phyloP scores from a whole-genome alignment of 2,888 invertebrate species.

The Pseudolycoriella hygida region DNA sequence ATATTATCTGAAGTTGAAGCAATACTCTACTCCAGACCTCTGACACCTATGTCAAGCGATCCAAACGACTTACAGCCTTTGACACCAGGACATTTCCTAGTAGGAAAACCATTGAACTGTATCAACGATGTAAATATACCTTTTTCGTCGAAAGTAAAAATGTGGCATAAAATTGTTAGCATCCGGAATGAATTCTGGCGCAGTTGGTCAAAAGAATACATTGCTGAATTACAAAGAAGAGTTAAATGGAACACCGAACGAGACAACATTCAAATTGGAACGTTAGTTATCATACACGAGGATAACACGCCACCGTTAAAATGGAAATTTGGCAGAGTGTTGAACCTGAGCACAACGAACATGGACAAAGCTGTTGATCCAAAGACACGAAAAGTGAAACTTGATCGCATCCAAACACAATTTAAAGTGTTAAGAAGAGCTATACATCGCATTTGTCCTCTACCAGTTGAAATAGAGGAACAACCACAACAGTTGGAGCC shows the following conservation, averaged over 20 bases:
- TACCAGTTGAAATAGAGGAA: too few relatives aligned
- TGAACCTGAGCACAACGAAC: too few relatives aligned
- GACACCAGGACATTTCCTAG: background rate
- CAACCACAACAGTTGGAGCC: too few relatives aligned
- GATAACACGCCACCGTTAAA: too few relatives aligned
- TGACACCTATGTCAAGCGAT: background rate
- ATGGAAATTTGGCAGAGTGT: too few relatives aligned
- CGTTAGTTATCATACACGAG: too few relatives aligned
- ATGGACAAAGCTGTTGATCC: too few relatives aligned
- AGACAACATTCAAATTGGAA: background rate
- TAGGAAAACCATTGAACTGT: background rate
- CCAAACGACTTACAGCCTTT: background rate
- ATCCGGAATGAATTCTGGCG: background rate
- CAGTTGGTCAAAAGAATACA: constrained; percentile 1
- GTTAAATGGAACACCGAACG: background rate
- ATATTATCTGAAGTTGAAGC: background rate
- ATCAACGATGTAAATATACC: too few relatives aligned
- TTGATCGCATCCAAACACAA: too few relatives aligned
- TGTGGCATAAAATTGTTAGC: background rate
- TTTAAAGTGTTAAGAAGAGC: too few relatives aligned
- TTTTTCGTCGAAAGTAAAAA: background rate
- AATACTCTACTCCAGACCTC: background rate
- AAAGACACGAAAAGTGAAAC: too few relatives aligned
- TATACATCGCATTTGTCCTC: too few relatives aligned
- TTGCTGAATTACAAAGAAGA: background rate